These are phyloP conservation scores for Gulo gulo DNA, from an alignment of 2,113 vertebrate species.

Conservation along the genomic window DNA sequence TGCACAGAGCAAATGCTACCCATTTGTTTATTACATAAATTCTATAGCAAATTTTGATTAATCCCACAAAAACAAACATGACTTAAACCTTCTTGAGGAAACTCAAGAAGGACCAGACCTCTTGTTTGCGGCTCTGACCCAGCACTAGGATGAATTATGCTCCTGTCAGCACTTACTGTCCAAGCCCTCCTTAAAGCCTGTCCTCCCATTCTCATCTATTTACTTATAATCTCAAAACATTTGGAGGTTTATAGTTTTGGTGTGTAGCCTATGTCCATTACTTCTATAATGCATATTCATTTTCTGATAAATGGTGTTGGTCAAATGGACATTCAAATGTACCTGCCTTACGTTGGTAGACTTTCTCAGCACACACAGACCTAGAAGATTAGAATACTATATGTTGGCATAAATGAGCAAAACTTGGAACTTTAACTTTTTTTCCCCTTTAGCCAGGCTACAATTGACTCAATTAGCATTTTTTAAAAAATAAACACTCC, in stretches of 20 bases:
- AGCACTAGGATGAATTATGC: background rate
- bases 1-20: background rate
- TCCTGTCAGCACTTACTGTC: background rate
- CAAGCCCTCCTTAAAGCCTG: background rate
- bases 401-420: slow-evolving; percentile 15
- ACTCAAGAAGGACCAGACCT: background rate
- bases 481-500: background rate
- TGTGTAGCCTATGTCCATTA: background rate
- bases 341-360: slow-evolving; percentile 40
- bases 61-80: background rate
- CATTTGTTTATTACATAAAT: background rate
- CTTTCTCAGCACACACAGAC: background rate
- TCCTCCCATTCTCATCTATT: background rate
- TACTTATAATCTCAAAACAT: slow-evolving; percentile 33
- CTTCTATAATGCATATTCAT: background rate
- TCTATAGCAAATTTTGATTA: background rate
- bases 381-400: background rate
- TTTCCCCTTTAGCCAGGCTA: slow-evolving; percentile 34
- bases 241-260: slow-evolving; percentile 19
- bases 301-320: background rate
- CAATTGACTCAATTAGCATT: slow-evolving; percentile 33
- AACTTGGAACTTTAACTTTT: background rate
- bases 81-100: background rate
- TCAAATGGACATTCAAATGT: background rate
- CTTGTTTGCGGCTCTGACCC: background rate